Conservation (phyloP, 2,888 invertebrate species). For the Andrena trimmerana region DNA sequence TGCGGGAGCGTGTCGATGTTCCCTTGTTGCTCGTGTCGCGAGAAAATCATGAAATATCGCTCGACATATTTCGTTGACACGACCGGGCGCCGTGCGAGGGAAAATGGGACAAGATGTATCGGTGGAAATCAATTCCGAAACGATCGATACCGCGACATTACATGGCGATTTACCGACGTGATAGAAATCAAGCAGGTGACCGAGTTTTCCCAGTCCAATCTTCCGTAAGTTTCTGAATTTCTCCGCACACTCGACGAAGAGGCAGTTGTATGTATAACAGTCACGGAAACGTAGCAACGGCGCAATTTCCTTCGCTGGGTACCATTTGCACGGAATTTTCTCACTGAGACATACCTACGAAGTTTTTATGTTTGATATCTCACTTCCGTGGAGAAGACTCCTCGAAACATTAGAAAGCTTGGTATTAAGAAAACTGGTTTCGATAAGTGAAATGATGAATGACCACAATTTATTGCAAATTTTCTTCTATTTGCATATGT, state of each 20-base stretch:
- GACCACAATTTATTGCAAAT: too few relatives aligned
- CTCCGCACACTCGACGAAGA: background rate
- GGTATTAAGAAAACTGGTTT: too few relatives aligned
- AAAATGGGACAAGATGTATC: background rate
- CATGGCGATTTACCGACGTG: constrained; percentile 10
- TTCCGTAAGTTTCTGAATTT: constrained; percentile 31
- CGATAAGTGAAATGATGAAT: too few relatives aligned
- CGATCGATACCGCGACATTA: constrained; percentile 8
- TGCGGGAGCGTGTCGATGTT: background rate
- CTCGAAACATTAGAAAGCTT: too few relatives aligned
- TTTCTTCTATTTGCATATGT: too few relatives aligned
- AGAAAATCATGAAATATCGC: constrained; percentile 1
- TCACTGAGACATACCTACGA: too few relatives aligned
- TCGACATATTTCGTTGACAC: background rate
- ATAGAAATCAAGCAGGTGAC: constrained; percentile 17
- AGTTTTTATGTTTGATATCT: too few relatives aligned
- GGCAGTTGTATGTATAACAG: constrained; percentile 12
- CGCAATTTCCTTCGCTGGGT: constrained; percentile 6
- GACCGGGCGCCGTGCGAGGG: background rate
- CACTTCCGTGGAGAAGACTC: too few relatives aligned
- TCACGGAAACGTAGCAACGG: constrained; percentile 11
- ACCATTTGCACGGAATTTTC: too few relatives aligned
- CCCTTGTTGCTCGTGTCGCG: background rate
- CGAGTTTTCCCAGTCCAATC: constrained; percentile 40
- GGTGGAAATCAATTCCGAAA: constrained; percentile 11